Conservation (phyloP, 2,113 vertebrate species). For the Otis tarda region DNA sequence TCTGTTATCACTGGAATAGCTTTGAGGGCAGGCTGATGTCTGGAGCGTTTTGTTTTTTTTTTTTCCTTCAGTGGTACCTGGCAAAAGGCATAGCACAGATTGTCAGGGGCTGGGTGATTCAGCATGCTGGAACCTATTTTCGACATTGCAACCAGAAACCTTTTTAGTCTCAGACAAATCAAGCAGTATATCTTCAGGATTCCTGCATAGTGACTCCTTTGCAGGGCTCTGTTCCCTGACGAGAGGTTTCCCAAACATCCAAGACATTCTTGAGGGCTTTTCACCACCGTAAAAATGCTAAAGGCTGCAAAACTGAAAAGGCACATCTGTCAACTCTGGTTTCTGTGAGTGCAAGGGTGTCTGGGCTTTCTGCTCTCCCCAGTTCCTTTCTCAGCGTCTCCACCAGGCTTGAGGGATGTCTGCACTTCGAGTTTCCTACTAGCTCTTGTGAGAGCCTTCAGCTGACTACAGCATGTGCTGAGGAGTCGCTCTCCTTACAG, state of each 20-base stretch:
- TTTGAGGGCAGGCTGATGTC: slow-evolving; percentile 36
- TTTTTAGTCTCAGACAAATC: background rate
- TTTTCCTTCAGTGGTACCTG: background rate
- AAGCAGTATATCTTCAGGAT: slow-evolving; percentile 18
- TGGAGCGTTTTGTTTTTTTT: background rate
- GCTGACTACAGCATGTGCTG: background rate
- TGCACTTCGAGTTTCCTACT: background rate
- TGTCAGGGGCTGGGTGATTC: background rate
- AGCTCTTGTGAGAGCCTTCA: background rate
- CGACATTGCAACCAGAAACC: background rate
- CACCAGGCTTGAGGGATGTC: background rate
- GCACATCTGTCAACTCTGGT: background rate
- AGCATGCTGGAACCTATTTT: slow-evolving; percentile 2
- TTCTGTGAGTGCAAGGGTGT: background rate
- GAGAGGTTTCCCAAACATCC: slow-evolving; percentile 4
- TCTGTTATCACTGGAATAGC: slow-evolving; percentile 7
- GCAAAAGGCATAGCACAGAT: background rate
- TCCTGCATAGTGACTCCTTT: background rate
- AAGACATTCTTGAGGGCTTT: slow-evolving; percentile 25
- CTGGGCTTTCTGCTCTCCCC: background rate
- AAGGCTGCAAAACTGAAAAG: background rate
- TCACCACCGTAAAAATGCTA: background rate
- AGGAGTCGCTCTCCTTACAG: background rate
- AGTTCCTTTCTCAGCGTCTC: background rate
- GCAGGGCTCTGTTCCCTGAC: background rate